phyloP scores from a whole-genome alignment of 2,113 vertebrate genomes.

The Shinisaurus crocodilurus region DNA sequence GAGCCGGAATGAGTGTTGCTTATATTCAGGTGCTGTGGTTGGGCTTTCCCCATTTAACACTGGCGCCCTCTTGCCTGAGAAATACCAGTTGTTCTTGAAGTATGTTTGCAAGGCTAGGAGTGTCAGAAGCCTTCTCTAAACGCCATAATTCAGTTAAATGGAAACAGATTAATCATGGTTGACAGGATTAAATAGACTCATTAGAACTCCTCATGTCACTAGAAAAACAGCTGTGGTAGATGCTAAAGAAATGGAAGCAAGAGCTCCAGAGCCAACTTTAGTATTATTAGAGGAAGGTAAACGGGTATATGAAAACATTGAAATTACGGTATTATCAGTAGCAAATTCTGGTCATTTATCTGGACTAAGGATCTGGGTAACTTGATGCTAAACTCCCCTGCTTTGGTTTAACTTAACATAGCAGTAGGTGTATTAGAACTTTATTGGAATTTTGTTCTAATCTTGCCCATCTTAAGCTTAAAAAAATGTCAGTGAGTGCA shows the following conservation, averaged over 20 bases:
- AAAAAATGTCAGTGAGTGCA: neutral
- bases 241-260: neutral
- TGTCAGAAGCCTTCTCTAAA: neutral
- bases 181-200: constrained; percentile 9
- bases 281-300: neutral
- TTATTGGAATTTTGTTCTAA: neutral
- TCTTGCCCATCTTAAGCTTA: neutral
- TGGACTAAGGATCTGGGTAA: constrained; percentile 1
- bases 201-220: constrained; percentile 8
- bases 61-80: neutral
- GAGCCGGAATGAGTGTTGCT: neutral
- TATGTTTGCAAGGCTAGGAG: neutral
- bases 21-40: neutral
- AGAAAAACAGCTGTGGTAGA: constrained; percentile 1
- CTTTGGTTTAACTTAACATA: constrained; percentile 1
- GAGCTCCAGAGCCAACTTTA: neutral
- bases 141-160: constrained; percentile 11
- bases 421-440: neutral
- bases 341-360: neutral
- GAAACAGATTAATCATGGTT: constrained; percentile 35
- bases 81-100: neutral
- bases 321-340: constrained; percentile 2
- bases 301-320: neutral
- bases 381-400: neutral
- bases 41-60: neutral